Evolutionary conservation across 64 coral and sea anemone species (phyloP).

Genomic region (Stichodactyla mertensii): DNA sequence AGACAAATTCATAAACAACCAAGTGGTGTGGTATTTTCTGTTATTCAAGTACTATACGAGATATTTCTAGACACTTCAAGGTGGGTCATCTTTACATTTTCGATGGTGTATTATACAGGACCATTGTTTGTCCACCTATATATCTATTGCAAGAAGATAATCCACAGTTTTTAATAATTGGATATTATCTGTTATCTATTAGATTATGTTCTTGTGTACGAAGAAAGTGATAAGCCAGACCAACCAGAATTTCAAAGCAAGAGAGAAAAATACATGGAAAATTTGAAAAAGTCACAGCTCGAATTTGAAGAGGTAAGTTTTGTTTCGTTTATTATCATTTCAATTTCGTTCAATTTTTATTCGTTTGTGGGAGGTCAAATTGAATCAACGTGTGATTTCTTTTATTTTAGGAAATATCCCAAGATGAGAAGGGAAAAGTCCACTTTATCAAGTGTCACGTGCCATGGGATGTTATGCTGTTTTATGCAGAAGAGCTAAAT

Average conservation of each 20-base stretch:
- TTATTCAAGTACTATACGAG: no score
- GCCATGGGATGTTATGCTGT: slow-evolving; percentile 86
- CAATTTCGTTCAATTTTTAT: not conserved
- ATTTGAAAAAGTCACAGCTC: slow-evolving; percentile 89
- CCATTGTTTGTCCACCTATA: no score
- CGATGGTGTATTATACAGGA: no score
- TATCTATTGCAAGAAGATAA: no score
- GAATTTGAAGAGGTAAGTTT: slow-evolving; percentile 94
- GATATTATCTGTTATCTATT: not conserved
- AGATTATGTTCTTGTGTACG: slow-evolving; percentile 68
- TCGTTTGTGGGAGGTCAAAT: not conserved
- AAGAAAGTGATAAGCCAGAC: slow-evolving; percentile 27
- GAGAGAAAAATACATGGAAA: slow-evolving; percentile 70
- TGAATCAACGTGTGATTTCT: not conserved
- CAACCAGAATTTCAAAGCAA: slow-evolving; percentile 26
- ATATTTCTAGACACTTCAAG: no score
- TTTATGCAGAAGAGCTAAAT: slow-evolving; percentile 89
- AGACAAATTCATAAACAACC: no score
- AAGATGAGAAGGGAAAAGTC: slow-evolving; percentile 48
- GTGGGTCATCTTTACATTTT: no score
- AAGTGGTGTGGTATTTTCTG: no score
- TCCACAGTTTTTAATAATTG: no score
- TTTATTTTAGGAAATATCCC: slow-evolving; percentile 52
- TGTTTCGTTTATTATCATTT: not conserved
- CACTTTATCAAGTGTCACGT: slow-evolving; percentile 93